These are phyloP conservation scores for Selenia dentaria DNA, from an alignment of 2,888 invertebrate genomes.

Conservation along the genomic window DNA sequence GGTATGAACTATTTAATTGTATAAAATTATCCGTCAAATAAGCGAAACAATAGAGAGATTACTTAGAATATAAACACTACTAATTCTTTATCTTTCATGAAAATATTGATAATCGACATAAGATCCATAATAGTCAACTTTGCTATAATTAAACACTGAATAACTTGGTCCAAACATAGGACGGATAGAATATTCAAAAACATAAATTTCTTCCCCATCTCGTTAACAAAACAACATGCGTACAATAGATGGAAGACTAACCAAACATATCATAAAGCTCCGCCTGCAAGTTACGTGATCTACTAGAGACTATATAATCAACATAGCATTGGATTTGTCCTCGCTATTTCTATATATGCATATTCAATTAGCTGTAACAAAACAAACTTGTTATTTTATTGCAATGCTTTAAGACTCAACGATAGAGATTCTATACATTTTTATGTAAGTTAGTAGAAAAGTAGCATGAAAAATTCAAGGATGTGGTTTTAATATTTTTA, in stretches of 20 bases:
- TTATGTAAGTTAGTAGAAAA: constrained; percentile 11
- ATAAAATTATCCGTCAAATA: too few species aligned
- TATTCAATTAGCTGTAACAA: neutral
- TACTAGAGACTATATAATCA: constrained; percentile 9
- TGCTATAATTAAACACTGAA: neutral
- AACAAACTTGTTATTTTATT: constrained; percentile 11
- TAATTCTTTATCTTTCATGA: too few species aligned
- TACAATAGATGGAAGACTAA: constrained; percentile 33
- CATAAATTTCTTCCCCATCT: constrained; percentile 17
- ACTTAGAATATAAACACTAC: too few species aligned
- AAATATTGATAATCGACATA: too few species aligned
- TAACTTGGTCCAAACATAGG: constrained; percentile 12
- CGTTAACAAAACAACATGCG: constrained; percentile 20
- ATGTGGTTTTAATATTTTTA: constrained; percentile 5
- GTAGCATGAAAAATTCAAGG: constrained; percentile 21
- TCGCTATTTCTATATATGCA: constrained; percentile 1
- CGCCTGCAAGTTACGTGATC: too few species aligned
- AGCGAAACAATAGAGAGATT: too few species aligned
- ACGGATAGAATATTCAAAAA: constrained; percentile 19
- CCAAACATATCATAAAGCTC: constrained; percentile 5
- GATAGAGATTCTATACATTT: constrained; percentile 26
- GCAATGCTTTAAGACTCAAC: constrained; percentile 18
- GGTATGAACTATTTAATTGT: too few species aligned
- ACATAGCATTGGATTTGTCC: constrained; percentile 20
- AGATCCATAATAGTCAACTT: too few species aligned